Evolutionary conservation across 2,113 vertebrate species (phyloP).

Genomic region (Phyllopteryx taeniolatus): DNA sequence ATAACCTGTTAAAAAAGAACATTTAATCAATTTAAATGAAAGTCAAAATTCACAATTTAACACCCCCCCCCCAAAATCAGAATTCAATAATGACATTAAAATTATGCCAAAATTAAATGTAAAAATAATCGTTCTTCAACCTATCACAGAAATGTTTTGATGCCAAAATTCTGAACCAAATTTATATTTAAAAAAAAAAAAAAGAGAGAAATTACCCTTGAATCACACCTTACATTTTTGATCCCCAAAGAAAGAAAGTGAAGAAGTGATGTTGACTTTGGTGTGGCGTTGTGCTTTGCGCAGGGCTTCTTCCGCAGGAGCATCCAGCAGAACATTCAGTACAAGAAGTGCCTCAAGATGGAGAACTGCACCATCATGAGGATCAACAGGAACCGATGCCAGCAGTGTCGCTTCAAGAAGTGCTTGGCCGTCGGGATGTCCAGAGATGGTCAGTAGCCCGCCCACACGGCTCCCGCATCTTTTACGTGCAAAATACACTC

Average conservation of each 20-base stretch:
- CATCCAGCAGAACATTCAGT: constrained; percentile 99
- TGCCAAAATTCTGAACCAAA: too few species aligned
- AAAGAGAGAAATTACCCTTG: background rate
- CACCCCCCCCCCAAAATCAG: too few species aligned
- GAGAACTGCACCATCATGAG: constrained; percentile 97
- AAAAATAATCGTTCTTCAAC: too few species aligned
- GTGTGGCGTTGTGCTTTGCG: background rate
- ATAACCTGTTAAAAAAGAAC: too few species aligned
- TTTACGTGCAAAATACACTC: background rate
- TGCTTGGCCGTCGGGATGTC: constrained; percentile 97
- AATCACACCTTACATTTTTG: too few species aligned
- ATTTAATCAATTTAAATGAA: too few species aligned
- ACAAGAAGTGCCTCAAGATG: constrained; percentile 98
- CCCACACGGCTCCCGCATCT: too few species aligned
- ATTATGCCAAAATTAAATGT: too few species aligned
- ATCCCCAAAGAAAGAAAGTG: too few species aligned
- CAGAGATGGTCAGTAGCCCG: constrained; percentile 82
- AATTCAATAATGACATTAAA: too few species aligned
- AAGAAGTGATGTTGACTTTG: background rate
- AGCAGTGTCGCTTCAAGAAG: constrained; percentile 98
- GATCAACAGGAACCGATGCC: constrained; percentile 96
- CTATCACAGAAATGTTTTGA: too few species aligned
- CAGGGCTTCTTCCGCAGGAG: constrained; percentile 98
- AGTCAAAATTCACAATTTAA: too few species aligned
- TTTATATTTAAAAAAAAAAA: background rate